Evolutionary conservation across 2,888 invertebrate species (phyloP), one percentile per base, ranked within the genome.

Genomic region (Cordilura impudica): DNA sequence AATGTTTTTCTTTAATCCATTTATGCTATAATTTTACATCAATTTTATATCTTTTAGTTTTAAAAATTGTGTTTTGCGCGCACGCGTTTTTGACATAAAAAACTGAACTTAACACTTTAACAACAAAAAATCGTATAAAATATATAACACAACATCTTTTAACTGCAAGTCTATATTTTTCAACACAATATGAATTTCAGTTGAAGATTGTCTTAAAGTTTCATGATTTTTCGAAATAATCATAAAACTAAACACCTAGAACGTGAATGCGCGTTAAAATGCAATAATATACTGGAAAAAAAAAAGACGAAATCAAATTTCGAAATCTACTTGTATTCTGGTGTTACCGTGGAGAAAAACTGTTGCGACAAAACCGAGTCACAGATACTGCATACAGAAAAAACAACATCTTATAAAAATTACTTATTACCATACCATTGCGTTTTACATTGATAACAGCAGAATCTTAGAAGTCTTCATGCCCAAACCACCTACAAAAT

Each of bases 231-330:
- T 45, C 10, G 39, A 43, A 43, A 26, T 39, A 43, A 69, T 60
- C 63, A 43, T 56, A 51, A 66, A 78, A 69, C 69, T 43, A 51
- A 31, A 79, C 75, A 71, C 60, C 66, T 61, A 45, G 65, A 70
- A 79, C 75, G 79, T 74, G 75, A 75, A 71, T 67, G 67, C 77
- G 70, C 69, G 54, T 72, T 45, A 65, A 75, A 78, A 66, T 75
- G 29, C 65, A 49, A 72, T 47, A 67, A 75, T 45, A 35, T 54
- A 72, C 72, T 73, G 39, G 26, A 66, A 10, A 79, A 51, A 43
- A 49, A 12, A 43, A 49, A 12, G 60, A 70, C 49, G 65, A 69
- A 78, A 75, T 81, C 80, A 74, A 71, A 75, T 73, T 78, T 74
- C 63, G 63, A 75, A 71, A 81, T 81, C 76, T 60, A 70, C 60